Conservation (phyloP, 2,888 invertebrate species). For the Osedax fenrisi region DNA sequence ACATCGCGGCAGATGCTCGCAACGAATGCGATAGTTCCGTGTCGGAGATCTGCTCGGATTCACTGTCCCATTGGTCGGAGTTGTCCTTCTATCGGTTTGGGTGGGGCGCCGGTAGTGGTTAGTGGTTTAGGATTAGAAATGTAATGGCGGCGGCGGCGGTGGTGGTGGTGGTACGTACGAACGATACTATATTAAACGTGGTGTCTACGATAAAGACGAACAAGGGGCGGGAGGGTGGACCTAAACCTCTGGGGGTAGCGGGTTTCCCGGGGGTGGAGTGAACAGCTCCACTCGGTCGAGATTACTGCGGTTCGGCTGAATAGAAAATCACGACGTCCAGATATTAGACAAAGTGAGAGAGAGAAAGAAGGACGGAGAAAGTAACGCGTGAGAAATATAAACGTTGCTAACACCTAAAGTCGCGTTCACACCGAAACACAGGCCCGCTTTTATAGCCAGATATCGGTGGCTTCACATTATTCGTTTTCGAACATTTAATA, state of each 20-base stretch:
- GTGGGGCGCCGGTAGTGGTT: neutral
- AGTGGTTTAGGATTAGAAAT: too few relatives aligned
- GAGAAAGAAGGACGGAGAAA: too few relatives aligned
- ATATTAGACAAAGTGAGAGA: too few relatives aligned
- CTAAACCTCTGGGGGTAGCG: neutral
- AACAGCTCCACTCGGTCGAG: constrained; percentile 14
- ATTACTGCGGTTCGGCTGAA: neutral
- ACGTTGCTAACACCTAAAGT: too few relatives aligned
- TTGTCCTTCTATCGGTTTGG: neutral
- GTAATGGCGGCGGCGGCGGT: neutral
- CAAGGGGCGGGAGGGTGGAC: neutral
- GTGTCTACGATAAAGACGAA: neutral
- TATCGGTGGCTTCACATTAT: too few relatives aligned
- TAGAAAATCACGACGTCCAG: too few relatives aligned
- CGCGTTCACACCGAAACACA: too few relatives aligned
- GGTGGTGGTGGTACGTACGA: neutral
- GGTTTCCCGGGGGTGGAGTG: neutral
- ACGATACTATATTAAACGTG: neutral
- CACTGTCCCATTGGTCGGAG: constrained; percentile 17
- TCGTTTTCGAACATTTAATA: too few relatives aligned
- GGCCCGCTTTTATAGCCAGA: too few relatives aligned
- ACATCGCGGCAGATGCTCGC: neutral
- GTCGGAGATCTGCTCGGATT: constrained; percentile 7
- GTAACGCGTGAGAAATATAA: too few relatives aligned
- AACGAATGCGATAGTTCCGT: neutral